Conservation (phyloP, 2,797 vertebrate genomes). For the Hoplostethus mediterraneus region DNA sequence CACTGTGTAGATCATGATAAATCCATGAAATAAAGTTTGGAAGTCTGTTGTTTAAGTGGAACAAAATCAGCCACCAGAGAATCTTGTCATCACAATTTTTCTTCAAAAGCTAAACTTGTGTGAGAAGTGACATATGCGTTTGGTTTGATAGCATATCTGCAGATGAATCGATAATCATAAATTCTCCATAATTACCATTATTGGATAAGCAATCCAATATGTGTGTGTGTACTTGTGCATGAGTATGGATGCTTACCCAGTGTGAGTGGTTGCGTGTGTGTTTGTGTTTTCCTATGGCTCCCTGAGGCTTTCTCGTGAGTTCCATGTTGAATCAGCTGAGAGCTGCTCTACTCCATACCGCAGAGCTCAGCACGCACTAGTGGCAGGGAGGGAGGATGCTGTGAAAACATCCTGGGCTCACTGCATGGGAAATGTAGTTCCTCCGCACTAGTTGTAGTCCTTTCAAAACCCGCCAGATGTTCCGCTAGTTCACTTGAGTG, state of each 20-base stretch:
- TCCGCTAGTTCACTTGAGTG: constrained; percentile 26
- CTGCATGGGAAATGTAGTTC: constrained; percentile 47
- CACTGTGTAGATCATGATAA: background rate
- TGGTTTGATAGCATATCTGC: no score
- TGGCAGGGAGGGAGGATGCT: constrained; percentile 27
- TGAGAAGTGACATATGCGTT: no score
- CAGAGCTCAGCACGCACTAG: background rate
- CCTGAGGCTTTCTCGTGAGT: constrained; percentile 37
- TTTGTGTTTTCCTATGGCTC: constrained; percentile 37
- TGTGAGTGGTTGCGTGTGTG: constrained; percentile 18
- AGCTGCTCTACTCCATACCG: background rate
- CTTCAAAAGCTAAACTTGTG: background rate
- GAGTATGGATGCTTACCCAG: background rate
- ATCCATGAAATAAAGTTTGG: background rate
- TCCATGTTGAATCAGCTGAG: constrained; percentile 61
- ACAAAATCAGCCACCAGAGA: no score
- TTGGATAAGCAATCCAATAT: background rate
- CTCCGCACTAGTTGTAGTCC: background rate
- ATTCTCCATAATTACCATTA: no score
- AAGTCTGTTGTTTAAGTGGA: background rate
- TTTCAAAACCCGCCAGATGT: background rate
- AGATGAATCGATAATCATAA: no score
- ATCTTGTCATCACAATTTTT: background rate
- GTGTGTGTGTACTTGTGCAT: constrained; percentile 15
- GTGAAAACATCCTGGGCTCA: constrained; percentile 40